These are phyloP conservation scores for Macrobrachium nipponense DNA, from an alignment of 1,140 invertebrate species.

Conservation along the genomic window DNA sequence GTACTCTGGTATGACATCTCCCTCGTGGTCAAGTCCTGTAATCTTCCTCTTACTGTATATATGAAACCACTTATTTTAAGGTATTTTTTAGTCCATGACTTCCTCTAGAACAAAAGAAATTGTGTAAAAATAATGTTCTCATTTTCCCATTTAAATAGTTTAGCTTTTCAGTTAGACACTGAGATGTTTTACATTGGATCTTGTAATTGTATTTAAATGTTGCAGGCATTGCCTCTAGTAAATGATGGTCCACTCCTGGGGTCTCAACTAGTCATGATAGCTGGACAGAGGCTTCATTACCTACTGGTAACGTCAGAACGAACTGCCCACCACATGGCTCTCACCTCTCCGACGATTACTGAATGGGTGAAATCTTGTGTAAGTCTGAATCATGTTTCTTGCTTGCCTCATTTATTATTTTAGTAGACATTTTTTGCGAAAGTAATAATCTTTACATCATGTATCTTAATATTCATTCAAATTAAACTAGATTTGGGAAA, in stretches of 20 bases:
- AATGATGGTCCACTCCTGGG: conserved; percentile 68
- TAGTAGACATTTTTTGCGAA: too few relatives aligned
- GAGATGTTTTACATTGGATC: neutral
- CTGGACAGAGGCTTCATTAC: conserved; percentile 67
- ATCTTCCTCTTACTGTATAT: neutral
- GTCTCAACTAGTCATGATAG: conserved; percentile 68
- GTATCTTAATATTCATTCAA: too few relatives aligned
- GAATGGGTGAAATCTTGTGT: conserved; percentile 60
- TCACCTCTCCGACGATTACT: conserved; percentile 57
- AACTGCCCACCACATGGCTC: conserved; percentile 40
- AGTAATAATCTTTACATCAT: too few relatives aligned
- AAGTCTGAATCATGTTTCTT: neutral
- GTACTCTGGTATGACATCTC: neutral
- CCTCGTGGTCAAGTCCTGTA: too few relatives aligned
- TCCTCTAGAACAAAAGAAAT: neutral
- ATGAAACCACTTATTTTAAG: neutral
- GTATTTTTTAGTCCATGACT: neutral
- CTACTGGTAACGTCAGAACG: conserved; percentile 15
- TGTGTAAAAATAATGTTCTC: neutral
- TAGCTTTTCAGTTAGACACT: neutral
- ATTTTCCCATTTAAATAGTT: too few relatives aligned
- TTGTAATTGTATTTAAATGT: neutral
- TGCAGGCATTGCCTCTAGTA: conserved; percentile 68
- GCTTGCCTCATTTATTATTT: neutral
- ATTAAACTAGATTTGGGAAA: too few relatives aligned